Base-by-base conservation (phyloP, 2,113 vertebrate genomes). In the Oncorhynchus clarkii region DNA sequence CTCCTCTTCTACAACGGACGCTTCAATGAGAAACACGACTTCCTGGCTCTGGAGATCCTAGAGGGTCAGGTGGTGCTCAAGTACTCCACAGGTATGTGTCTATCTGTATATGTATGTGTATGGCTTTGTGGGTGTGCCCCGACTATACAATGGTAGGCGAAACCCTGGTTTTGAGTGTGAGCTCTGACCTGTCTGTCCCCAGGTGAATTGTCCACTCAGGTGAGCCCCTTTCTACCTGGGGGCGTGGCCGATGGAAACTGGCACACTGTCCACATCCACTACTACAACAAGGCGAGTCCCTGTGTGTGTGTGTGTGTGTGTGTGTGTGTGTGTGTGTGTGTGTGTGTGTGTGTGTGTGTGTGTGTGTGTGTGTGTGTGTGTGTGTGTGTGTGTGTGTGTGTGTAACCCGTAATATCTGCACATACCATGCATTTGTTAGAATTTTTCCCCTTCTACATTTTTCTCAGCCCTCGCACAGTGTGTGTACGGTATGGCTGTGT, bases 21-120 rank as follows among this genome's bases (percentile, higher is more conserved):
- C 34, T 96, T 99, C 80, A 99, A 99, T 0, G 98, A 99, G 91
- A 97, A 97, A 85, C 98, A 99, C 0, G 98, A 99, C 88, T 99
- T 99, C 88, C 92, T 99, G 62, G 96, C 97, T 0, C 85, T 99
- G 89, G 98, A 99, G 89, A 96, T 99, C 64, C 92, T 98, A 78
- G 95, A 96, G 6, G 95, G 96, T 67, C 98, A 99, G 93, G 94
- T 98, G 80, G 95, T 97, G 80, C 94, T 99, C 77, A 99, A 97
- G 31, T 99, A 99, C 78, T 99, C 98, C 85, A 99, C 98, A 89
- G 98, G 97, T 99, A 91, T 26, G 89, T 92, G 39, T 60, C 51
- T 62, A n/a, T 71, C 9, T 64, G 18, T 64, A 24, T 57, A 18
- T 57, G 54, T 57, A 20, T 57, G 54, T 20, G 18, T 57, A 16